Base-by-base conservation (phyloP, 2,888 invertebrate genomes). In the Euphydryas editha region DNA sequence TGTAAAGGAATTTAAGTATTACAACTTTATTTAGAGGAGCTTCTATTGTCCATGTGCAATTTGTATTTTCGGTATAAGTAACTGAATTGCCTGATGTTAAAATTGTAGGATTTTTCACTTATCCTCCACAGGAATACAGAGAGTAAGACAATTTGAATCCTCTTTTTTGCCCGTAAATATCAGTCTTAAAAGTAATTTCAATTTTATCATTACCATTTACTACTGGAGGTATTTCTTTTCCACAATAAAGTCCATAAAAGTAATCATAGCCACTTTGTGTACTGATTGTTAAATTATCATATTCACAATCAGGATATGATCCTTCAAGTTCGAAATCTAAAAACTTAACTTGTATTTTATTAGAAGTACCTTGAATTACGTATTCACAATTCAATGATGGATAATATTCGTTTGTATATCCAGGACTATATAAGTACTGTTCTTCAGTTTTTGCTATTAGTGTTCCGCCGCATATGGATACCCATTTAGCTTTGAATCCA, bases 31-130 rank as follows among this genome's bases (percentile, higher is more conserved):
- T 93, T 20, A 78, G 73, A 1, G 96, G 96, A 0, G 97, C 97
- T 61, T 93, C 93, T 59, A 98, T 95, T 64, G 93, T 83, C 98
- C 98, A 98, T 0, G 93, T 88, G 82, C 98, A 98, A 74, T 95
- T 94, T 74, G 95, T 82, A 71, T 92, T 86, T 24, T 87, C 85
- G 39, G 92, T 90, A 73, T 94, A 95, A 24, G 80, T 84, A 42
- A 81, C 78, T 2, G 86, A 88, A 59, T 84, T 79, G 4, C 94
- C 94, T 1, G 94, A 91, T 13, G 83, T 82, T 49, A 97, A 92
- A 13, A 89, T 73, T 6, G 90, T 90, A 0, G 95, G 94, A 30
- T 93, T 82, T 0, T 93, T 95, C n/a, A 98, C 85, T 30, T 88
- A 84, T 2, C 96, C 97, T 7, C 98, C 98, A 83, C 98, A 98